These are phyloP conservation scores for Laothoe populi DNA, from an alignment of 2,888 invertebrate species.

Conservation along the genomic window DNA sequence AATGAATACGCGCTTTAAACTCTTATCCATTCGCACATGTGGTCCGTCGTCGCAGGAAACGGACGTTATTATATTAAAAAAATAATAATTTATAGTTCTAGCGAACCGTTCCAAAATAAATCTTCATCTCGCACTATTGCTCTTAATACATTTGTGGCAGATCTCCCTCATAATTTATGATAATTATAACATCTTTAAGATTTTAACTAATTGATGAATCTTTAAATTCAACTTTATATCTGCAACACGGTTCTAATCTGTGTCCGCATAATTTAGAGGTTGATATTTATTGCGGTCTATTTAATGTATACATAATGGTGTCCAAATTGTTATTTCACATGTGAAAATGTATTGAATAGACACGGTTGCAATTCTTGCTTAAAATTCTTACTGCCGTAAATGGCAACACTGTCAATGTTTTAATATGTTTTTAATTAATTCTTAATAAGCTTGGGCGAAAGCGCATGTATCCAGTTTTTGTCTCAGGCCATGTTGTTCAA, in stretches of 20 bases:
- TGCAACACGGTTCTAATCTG: constrained; percentile 24
- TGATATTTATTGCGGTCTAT: constrained; percentile 14
- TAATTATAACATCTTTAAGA: constrained; percentile 38
- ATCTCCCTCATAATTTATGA: constrained; percentile 47
- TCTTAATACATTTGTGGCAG: constrained; percentile 52
- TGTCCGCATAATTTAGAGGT: constrained; percentile 23
- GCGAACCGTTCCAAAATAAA: constrained; percentile 54
- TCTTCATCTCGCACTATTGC: constrained; percentile 44
- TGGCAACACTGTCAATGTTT: constrained; percentile 10
- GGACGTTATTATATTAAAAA: constrained; percentile 48
- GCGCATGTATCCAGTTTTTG: constrained; percentile 16
- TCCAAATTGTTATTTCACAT: not conserved
- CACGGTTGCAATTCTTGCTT: not conserved
- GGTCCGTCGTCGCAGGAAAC: constrained; percentile 45
- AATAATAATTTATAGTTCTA: constrained; percentile 55
- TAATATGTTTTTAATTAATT: constrained; percentile 11
- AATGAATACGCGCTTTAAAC: constrained; percentile 37
- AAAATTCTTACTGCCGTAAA: not conserved
- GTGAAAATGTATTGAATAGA: not conserved
- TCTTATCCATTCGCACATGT: constrained; percentile 51
- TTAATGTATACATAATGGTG: not conserved
- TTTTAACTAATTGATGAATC: constrained; percentile 26
- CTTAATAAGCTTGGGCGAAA: constrained; percentile 1
- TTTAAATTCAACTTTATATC: constrained; percentile 25
- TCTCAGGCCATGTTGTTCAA: too few relatives aligned